Conservation (phyloP, 2,797 vertebrate genomes). For the Malacoraja senta region DNA sequence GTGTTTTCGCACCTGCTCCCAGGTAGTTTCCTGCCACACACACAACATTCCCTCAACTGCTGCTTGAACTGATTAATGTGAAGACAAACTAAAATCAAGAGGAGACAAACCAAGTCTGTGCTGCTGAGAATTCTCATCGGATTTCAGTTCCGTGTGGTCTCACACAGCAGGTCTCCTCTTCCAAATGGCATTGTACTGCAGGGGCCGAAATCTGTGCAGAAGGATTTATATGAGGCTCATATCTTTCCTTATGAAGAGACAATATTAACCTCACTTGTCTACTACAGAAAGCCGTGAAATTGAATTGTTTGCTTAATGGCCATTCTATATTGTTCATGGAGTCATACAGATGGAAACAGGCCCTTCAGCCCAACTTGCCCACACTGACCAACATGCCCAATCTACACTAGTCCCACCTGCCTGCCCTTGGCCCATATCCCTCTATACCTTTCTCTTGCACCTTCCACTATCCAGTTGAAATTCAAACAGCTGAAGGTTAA, state of each 20-base stretch:
- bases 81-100: background rate
- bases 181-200: background rate
- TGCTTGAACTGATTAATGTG: background rate
- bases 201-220: background rate
- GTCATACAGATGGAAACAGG: too few species aligned
- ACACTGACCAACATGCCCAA: too few species aligned
- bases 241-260: background rate
- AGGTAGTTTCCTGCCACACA: background rate
- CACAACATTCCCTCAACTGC: background rate
- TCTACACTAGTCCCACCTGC: too few species aligned
- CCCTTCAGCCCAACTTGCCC: too few species aligned
- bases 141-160: background rate
- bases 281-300: background rate
- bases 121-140: background rate
- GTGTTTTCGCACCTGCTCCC: background rate
- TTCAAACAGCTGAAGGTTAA: background rate
- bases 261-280: background rate
- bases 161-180: background rate
- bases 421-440: too few species aligned
- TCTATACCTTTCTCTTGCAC: background rate
- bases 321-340: too few species aligned
- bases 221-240: background rate
- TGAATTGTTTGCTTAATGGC: background rate
- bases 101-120: too few species aligned
- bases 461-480: background rate